phyloP scores from a whole-genome alignment of 2,797 vertebrate species.

The Cyclura pinguis region DNA sequence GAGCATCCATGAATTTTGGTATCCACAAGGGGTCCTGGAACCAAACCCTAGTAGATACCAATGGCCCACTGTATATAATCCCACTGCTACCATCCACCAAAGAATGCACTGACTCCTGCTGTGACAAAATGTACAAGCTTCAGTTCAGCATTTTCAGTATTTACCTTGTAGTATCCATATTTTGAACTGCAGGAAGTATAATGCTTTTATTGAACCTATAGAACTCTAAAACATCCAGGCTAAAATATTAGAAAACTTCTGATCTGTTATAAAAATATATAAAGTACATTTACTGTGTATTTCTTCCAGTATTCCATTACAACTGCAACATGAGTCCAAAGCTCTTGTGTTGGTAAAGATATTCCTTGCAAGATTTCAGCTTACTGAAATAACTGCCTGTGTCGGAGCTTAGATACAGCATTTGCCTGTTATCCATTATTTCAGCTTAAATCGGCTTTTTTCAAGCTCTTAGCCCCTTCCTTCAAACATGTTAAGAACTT shows the following conservation, averaged over 20 bases:
- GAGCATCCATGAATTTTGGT: too few relatives aligned
- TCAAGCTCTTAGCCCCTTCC: not conserved
- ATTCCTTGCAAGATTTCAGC: not conserved
- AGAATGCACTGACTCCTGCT: not conserved
- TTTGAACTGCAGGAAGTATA: not conserved
- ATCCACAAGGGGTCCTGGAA: too few relatives aligned
- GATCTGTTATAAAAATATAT: not conserved
- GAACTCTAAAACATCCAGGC: not conserved
- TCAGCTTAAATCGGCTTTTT: not conserved
- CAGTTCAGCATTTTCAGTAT: not conserved
- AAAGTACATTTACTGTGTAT: not conserved
- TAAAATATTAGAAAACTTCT: not conserved
- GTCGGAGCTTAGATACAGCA: too few relatives aligned
- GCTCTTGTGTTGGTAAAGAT: not conserved
- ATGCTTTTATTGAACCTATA: too few relatives aligned
- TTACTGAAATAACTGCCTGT: not conserved
- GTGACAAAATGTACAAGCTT: not conserved
- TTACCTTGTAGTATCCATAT: not conserved
- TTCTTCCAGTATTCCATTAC: not conserved
- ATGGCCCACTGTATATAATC: too few relatives aligned
- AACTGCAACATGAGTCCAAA: not conserved
- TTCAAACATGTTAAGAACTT: slow-evolving; percentile 15
- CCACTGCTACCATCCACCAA: too few relatives aligned
- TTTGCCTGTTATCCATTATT: not conserved
- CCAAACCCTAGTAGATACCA: too few relatives aligned